Percentiles rank a stretch among this genome's conserved stretches.
Evolutionary conservation across 2,888 invertebrate genomes (phyloP).

Genomic region (Axea sp.): DNA sequence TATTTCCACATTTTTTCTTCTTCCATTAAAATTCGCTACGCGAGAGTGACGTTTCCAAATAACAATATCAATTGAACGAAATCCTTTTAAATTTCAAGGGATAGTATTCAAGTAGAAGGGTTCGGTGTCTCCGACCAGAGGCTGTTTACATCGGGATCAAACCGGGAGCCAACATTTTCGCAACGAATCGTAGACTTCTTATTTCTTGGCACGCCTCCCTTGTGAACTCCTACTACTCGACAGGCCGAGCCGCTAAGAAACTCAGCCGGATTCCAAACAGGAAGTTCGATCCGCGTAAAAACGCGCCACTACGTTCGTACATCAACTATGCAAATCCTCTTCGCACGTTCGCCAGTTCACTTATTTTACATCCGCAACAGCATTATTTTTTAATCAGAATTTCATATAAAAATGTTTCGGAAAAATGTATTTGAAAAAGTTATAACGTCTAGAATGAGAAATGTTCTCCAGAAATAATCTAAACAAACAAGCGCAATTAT

Average conservation of each 20-base stretch:
- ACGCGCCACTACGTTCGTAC: conserved; percentile 46
- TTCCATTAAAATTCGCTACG: too few species aligned
- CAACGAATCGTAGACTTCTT: conserved; percentile 73
- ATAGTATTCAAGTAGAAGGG: conserved; percentile 33
- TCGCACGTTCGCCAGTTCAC: conserved; percentile 22
- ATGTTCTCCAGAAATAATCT: too few species aligned
- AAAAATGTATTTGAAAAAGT: too few species aligned
- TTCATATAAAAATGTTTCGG: too few species aligned
- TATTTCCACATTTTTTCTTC: too few species aligned
- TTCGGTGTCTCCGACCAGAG: conserved; percentile 60
- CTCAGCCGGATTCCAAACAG: conserved; percentile 62
- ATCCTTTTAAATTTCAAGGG: conserved; percentile 25
- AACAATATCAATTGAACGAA: too few species aligned
- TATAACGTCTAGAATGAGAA: too few species aligned
- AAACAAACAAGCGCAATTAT: not conserved
- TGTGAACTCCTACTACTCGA: conserved; percentile 64
- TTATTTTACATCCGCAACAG: conserved; percentile 19
- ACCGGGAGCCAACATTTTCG: conserved; percentile 73
- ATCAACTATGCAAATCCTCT: conserved; percentile 52
- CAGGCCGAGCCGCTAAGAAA: conserved; percentile 56
- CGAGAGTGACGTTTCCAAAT: too few species aligned
- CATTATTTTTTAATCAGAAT: too few species aligned
- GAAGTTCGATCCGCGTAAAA: conserved; percentile 61
- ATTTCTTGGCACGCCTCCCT: conserved; percentile 70
- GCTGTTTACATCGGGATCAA: conserved; percentile 62